phyloP scores from a whole-genome alignment of 2,888 invertebrate species.

The Choristoneura rosaceana region DNA sequence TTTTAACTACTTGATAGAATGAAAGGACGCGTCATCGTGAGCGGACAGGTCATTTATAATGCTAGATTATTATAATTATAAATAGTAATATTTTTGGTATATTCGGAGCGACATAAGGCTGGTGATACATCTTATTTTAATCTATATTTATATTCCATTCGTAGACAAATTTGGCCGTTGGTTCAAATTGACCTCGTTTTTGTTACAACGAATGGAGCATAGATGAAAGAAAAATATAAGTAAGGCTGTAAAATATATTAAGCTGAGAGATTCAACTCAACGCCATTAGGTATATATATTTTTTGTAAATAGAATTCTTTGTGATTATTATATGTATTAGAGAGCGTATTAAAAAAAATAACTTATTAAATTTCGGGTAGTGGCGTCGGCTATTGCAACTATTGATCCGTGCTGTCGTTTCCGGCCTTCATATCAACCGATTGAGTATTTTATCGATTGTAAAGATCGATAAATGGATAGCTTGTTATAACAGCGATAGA shows the following conservation, averaged over 20 bases:
- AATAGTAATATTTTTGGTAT: slow-evolving; percentile 54
- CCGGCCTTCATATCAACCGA: no score
- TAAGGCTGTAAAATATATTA: slow-evolving; percentile 66
- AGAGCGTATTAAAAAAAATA: slow-evolving; percentile 10
- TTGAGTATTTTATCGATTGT: no score
- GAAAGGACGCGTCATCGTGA: no score
- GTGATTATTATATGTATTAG: slow-evolving; percentile 19
- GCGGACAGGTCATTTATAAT: neutral
- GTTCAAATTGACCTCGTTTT: neutral
- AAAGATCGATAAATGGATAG: no score
- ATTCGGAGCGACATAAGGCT: slow-evolving; percentile 72
- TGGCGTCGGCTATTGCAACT: no score
- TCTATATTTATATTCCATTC: slow-evolving; percentile 49
- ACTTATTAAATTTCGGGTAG: neutral
- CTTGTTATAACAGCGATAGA: no score
- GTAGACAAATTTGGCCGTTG: neutral
- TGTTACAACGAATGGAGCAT: slow-evolving; percentile 41
- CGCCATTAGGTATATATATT: slow-evolving; percentile 51
- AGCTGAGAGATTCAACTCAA: slow-evolving; percentile 76
- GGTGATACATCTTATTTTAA: slow-evolving; percentile 76
- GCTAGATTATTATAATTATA: slow-evolving; percentile 38
- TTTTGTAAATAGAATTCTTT: slow-evolving; percentile 40
- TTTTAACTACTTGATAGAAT: no score
- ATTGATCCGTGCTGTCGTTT: no score
- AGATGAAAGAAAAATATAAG: slow-evolving; percentile 57